Base-by-base conservation (phyloP, 1,140 invertebrate species). In the Kradibia gibbosae region DNA sequence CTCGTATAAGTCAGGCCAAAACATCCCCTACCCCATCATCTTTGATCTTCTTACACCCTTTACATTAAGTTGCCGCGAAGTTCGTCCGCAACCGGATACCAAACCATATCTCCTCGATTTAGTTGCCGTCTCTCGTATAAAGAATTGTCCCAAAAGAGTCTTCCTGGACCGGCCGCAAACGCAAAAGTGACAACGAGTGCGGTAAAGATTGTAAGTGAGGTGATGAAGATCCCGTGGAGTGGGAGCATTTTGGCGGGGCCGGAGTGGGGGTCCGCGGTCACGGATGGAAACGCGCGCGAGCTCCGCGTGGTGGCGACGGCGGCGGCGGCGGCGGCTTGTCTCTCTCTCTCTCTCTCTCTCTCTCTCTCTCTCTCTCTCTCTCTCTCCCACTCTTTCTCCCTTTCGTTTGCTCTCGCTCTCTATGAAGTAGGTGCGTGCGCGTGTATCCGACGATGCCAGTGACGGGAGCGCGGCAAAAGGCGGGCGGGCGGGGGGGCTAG, bases 101-200 rank as follows among this genome's bases (percentile, higher is more conserved):
- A n/a, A n/a, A n/a, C n/a, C n/a, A n/a, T n/a, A n/a, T n/a, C n/a
- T n/a, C n/a, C 73, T 25, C 34, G 7, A 5, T 45, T 34, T 78
- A 31, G 70, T 60, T 75, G 31, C 77, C 28, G 36, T 34, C 48
- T 11, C 62, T 77, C 42, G 28, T 50, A 20, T 17, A 34, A 80
- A 42, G 74, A 80, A 76, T 83, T 72, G 31, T 71, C 53, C 25
- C 34, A 57, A n/a, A 25, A 80, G 62, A 70, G 83, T 70, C 80
- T 80, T 84, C 85, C 86, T 86, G 85, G 84, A 85, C 85, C 73
- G 55, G 78, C 79, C 79, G 79, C 79, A 74, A 80, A 74, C 57
- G 53, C 79, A 85, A 86, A 87, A 87, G 85, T 87, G 85, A 87
- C 86, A 88, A 86, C 84, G 85, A n/a, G n/a, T 84, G 84, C 71